Evolutionary conservation across 2,113 vertebrate genomes (phyloP).

Genomic region (Euleptes europaea): DNA sequence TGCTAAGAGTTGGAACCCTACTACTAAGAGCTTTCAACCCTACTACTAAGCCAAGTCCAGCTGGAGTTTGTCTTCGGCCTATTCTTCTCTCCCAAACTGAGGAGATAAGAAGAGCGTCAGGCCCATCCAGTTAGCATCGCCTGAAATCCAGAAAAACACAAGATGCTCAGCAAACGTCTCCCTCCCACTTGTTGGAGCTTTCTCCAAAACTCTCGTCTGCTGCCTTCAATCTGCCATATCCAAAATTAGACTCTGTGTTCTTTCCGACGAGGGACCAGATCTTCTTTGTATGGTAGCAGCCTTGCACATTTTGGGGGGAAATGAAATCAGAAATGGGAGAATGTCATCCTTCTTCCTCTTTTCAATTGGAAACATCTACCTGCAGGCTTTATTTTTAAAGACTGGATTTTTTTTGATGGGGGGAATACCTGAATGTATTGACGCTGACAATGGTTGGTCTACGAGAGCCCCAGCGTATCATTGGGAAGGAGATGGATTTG

Average conservation of each 20-base stretch:
- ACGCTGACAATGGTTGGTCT: background rate
- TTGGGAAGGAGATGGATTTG: background rate
- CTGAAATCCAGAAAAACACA: background rate
- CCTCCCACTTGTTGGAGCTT: background rate
- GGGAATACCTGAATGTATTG: background rate
- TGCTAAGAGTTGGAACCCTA: too few relatives aligned
- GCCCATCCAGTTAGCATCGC: background rate
- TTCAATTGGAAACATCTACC: background rate
- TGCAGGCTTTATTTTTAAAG: background rate
- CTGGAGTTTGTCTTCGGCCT: too few relatives aligned
- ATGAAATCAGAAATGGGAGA: background rate
- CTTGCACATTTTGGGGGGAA: background rate
- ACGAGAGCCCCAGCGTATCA: background rate
- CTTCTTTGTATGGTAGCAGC: background rate
- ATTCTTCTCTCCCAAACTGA: background rate
- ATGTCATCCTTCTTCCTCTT: background rate
- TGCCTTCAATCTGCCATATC: background rate
- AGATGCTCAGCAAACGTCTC: background rate
- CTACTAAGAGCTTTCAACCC: too few relatives aligned
- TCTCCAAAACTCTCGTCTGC: background rate
- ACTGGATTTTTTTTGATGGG: background rate
- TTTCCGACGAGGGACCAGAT: background rate
- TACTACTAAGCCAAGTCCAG: too few relatives aligned
- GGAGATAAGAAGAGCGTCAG: background rate
- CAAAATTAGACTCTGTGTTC: background rate